A percentile compares a stretch with the other conserved stretches of the same genome.
Conservation (phyloP, 53 echinoderm and acorn worm species). For the Pentamera pediparva region DNA sequence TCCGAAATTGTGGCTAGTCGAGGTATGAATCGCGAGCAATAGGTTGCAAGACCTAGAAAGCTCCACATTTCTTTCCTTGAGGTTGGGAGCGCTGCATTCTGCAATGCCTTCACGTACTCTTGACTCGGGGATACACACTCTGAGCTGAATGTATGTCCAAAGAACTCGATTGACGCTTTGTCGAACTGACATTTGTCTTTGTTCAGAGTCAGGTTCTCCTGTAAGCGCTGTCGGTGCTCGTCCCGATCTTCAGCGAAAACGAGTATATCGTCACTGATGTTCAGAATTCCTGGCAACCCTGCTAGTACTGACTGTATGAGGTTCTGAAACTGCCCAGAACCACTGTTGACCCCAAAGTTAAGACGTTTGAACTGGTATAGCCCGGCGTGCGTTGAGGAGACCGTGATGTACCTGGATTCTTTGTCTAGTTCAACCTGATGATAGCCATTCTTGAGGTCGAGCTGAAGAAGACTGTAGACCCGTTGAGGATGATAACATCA, state of each 20-base stretch:
- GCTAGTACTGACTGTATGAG: conserved; percentile 43
- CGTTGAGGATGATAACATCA: conserved; percentile 48
- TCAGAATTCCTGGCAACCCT: background rate
- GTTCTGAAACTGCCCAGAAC: conserved; percentile 47
- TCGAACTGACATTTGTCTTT: conserved; percentile 37
- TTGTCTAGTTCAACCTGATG: conserved; percentile 47
- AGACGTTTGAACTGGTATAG: conserved; percentile 50
- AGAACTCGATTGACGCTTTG: conserved; percentile 29
- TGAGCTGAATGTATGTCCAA: conserved; percentile 40
- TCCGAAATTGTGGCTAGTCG: conserved; percentile 31
- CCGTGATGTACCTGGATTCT: conserved; percentile 41
- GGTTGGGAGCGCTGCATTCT: conserved; percentile 39
- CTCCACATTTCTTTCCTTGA: conserved; percentile 41
- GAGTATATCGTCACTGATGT: background rate
- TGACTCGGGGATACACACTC: conserved; percentile 33
- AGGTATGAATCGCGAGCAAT: conserved; percentile 53
- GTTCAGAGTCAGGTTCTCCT: conserved; percentile 18
- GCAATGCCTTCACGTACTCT: conserved; percentile 24
- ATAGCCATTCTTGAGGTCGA: conserved; percentile 48
- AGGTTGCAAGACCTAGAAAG: conserved; percentile 50
- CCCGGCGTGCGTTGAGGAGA: conserved; percentile 60
- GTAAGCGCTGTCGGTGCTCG: background rate
- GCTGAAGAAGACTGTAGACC: conserved; percentile 39
- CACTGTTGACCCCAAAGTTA: conserved; percentile 49
- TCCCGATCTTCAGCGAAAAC: background rate